phyloP scores from a whole-genome alignment of 2,113 vertebrate genomes.

The Nothocercus nigrocapillus region DNA sequence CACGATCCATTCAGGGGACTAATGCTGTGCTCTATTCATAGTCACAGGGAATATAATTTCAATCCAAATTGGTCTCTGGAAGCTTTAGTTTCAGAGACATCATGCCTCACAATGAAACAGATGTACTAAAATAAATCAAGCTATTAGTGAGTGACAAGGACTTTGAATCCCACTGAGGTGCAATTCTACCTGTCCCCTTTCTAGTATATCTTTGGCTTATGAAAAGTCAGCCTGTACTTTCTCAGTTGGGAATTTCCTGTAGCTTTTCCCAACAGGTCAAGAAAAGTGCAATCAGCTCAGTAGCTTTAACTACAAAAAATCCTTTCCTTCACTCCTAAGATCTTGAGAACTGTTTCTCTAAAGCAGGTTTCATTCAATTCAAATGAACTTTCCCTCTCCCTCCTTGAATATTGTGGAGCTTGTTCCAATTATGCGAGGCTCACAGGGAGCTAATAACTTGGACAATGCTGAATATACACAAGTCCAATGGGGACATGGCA shows the following conservation, averaged over 20 bases:
- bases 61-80: slow-evolving; percentile 3
- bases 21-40: neutral
- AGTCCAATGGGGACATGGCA: neutral
- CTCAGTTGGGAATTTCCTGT: neutral
- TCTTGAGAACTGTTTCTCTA: neutral
- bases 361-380: neutral
- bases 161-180: neutral
- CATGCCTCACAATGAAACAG: slow-evolving; percentile 1
- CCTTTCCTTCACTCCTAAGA: neutral
- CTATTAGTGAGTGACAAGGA: neutral
- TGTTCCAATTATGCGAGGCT: neutral
- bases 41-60: neutral
- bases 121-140: slow-evolving; percentile 25
- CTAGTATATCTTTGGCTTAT: neutral
- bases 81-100: slow-evolving; percentile 4
- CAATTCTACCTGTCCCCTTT: neutral
- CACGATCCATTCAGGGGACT: neutral
- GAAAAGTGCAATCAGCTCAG: neutral
- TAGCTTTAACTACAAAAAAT: neutral
- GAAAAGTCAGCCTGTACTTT: neutral
- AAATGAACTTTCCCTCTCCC: neutral
- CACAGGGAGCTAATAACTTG: neutral
- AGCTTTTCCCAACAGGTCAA: neutral
- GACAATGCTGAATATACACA: fast-evolving
- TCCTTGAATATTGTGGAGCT: neutral